Base-by-base conservation (phyloP, 2,888 invertebrate genomes). In the Arctia plantaginis region DNA sequence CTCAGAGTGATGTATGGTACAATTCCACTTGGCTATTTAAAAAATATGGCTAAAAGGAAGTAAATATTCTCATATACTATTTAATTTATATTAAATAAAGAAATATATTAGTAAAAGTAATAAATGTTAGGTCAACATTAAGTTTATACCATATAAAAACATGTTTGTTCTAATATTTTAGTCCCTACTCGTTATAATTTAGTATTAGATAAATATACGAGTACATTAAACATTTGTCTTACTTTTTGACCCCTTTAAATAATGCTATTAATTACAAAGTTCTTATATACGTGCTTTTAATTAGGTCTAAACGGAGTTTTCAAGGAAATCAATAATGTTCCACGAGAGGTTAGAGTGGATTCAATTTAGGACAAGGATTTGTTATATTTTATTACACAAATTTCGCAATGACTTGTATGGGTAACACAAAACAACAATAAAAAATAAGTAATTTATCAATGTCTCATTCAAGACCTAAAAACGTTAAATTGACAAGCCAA, bases 241-340 rank as follows among this genome's bases (percentile, higher is more conserved):
- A 30, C 64, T 71, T 71, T 70, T 80, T 78, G 66, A 47, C 35
- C 47, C 51, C 51, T 51, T 74, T 74, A 72, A 83, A 77, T 66
- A 66, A 66, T 75, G 73, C 72, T 77, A 77, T 75, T 71, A 76
- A 82, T 76, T 79, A 55, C 33, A 47, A 55, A 77, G 76, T 82
- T 82, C 78, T 82, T 84, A 69, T 77, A 64, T 75, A 72, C 71
- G 78, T 80, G 59, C 74, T 76, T 72, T 69, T 75, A 78, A 82
- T 73, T 84, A 82, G 80, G 65, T 80, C 80, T 67, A 75, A 79
- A 75, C 71, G 74, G 71, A 80, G 73, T 75, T 84, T 82, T 65
- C 77, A 77, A 82, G 78, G 75, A 82, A 82, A 83, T 80, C 82
- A 77, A 82, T 78, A 71, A 80, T 75, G 70, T 78, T 74, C 74